Evolutionary conservation across 2,888 invertebrate species (phyloP), one percentile per base, ranked within the genome.

Genomic region (Amiota mariae): DNA sequence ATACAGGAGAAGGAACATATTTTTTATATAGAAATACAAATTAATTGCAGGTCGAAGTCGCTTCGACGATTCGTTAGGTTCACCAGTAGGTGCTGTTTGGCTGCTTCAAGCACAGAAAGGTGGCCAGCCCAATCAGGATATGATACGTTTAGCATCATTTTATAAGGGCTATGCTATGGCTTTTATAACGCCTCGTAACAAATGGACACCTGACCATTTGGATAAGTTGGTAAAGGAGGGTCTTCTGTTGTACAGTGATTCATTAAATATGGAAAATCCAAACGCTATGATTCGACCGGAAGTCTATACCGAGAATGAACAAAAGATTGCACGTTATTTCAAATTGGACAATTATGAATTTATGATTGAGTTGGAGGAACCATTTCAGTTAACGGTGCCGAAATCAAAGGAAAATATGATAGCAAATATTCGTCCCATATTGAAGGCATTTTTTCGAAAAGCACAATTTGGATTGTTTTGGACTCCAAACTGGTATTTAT

Each of bases 141-240:
- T 77, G 0, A 79, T 82, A 46, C 82, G 85, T 1, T 87, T 80
- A 64, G 82, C 85, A 1, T 85, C 79, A 0, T 85, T 81, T 73
- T 73, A 89, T 0, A 81, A 87, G 63, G 89, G 87, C 0, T 89
- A 88, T 73, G 88, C 87, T 0, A 80, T 88, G 70, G 79, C 87
- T 20, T 87, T 87, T 73, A 79, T 89, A 8, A 81, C 87, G 49
- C 87, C 88, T 0, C 88, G 87, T 72, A 80, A 75, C 15, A 84
- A 87, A 11, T 90, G 89, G 90, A 84, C 78, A 1, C 73, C 81
- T 1, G 75, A 77, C 10, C 79, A 85, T 0, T 74, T 90, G 0
- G 88, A 88, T 47, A 79, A 81, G 18, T 71, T 90, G 24, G 75
- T 90, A 2, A 54, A 75, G 3, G 87, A 89, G 61, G 88, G 87